These are phyloP conservation scores for Gymnoscopelus braueri DNA, from an alignment of 2,797 vertebrate genomes.

Conservation along the genomic window DNA sequence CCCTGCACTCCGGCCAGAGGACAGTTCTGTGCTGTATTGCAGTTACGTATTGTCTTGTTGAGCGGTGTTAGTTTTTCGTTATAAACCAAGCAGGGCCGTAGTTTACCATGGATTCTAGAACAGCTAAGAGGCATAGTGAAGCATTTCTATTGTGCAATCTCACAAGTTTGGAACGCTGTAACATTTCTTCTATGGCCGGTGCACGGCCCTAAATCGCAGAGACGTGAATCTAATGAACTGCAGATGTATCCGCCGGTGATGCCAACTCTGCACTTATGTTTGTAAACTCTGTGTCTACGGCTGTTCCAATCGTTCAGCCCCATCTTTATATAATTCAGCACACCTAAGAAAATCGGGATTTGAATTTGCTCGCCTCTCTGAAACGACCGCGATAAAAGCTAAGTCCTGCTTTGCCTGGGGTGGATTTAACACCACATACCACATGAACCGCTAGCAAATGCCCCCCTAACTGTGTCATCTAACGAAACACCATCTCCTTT, in stretches of 20 bases:
- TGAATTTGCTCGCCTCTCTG: constrained; percentile 32
- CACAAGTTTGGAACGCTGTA: neutral
- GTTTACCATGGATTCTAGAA: too few species aligned
- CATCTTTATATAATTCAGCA: constrained; percentile 55
- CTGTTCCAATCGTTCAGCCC: constrained; percentile 40
- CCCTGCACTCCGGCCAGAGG: too few species aligned
- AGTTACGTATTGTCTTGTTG: too few species aligned
- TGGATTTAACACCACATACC: constrained; percentile 61
- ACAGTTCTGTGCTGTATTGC: too few species aligned
- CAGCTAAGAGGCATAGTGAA: too few species aligned
- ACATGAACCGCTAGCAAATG: constrained; percentile 52
- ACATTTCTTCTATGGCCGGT: constrained; percentile 9
- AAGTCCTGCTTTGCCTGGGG: constrained; percentile 60
- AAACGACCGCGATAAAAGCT: constrained; percentile 68
- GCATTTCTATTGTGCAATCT: too few species aligned
- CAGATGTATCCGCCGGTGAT: constrained; percentile 3
- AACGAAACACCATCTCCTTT: constrained; percentile 66
- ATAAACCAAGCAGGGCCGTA: too few species aligned
- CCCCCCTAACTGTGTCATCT: constrained; percentile 61
- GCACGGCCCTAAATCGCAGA: constrained; percentile 10
- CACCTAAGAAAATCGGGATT: neutral
- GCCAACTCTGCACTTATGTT: constrained; percentile 14
- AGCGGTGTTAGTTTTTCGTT: too few species aligned
- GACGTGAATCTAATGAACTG: constrained; percentile 1
- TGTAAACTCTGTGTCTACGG: neutral